Base-by-base conservation (phyloP, 2,888 invertebrate species). In the Melanchra persicariae region DNA sequence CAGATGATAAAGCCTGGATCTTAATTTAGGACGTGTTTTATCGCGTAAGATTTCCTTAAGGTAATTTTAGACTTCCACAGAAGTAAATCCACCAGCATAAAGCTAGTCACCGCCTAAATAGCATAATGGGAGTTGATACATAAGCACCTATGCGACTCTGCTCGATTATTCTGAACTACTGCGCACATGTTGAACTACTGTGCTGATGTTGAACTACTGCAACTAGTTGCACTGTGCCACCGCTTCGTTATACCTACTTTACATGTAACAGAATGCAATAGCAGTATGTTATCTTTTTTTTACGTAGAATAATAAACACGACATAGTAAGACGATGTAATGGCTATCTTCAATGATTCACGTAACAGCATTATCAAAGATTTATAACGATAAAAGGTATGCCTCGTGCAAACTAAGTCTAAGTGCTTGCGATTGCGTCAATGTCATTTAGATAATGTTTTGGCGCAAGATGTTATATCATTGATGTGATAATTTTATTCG, bases 341-440 rank as follows among this genome's bases (percentile, higher is more conserved):
- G 9, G 34, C 2, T 74, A 74, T 57, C 52, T 45, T 40, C 19
- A 15, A 64, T 58, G 57, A 74, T 66, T 75, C 58, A 75, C 24
- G 37, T 66, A 52, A 75, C 24, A 54, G n/a, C 24, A 26, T 57
- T 74, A 73, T 66, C 75, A n/a, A 45, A 51, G 49, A 73, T 45
- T 51, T 51, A 12, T 22, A 37, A 26, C 24, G 49, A 45, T 74
- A 71, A 45, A 34, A 34, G 2, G 5, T 26, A 52, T 59, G 43
- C 58, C 71, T 59, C 37, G 26, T 15, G n/a, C 30, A 24, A 70
- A 43, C 15, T 45, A 68, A 6, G 15, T 72, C 24, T 57, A 57
- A 73, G 19, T 55, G 12, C 17, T 64, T 57, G 15, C 8, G 43
- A 74, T 64, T 57, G 24, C 19, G 26, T 37, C 57, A 66, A 66